These are phyloP conservation scores for Drusus annulatus DNA, from an alignment of 1,140 invertebrate species.

Conservation along the genomic window DNA sequence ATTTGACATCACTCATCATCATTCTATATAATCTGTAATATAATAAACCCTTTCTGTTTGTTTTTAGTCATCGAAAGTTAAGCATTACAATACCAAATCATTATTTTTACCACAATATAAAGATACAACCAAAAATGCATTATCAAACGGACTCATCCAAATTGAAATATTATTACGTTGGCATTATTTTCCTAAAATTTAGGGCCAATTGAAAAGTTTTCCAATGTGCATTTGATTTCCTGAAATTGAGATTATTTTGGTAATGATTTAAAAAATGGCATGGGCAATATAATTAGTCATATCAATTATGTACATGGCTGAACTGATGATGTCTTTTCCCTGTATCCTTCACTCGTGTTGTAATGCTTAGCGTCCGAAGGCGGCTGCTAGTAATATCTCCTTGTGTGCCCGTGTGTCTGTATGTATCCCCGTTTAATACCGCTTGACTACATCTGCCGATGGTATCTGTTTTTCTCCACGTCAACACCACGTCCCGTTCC, in stretches of 20 bases:
- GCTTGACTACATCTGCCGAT: constrained; percentile 46
- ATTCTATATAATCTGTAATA: constrained; percentile 18
- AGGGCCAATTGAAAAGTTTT: too few relatives aligned
- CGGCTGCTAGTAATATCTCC: constrained; percentile 5
- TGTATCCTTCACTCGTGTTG: too few relatives aligned
- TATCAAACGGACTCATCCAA: too few relatives aligned
- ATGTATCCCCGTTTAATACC: constrained; percentile 40
- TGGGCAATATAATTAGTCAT: too few relatives aligned
- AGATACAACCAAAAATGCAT: too few relatives aligned
- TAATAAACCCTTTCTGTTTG: constrained; percentile 31
- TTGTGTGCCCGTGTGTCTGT: not conserved
- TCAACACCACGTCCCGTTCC: constrained; percentile 23
- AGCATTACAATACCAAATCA: not conserved
- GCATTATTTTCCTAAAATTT: too few relatives aligned
- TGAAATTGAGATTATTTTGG: too few relatives aligned
- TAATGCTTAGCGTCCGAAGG: not conserved
- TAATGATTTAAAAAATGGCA: too few relatives aligned
- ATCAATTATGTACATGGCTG: too few relatives aligned
- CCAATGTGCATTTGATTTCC: too few relatives aligned
- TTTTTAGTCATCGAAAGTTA: not conserved
- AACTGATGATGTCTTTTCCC: too few relatives aligned
- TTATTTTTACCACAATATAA: not conserved
- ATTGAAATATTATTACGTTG: too few relatives aligned
- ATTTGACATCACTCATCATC: constrained; percentile 20
- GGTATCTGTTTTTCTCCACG: constrained; percentile 37